phyloP scores from a whole-genome alignment of 1,140 invertebrate species.

The Lepidurus arcticus region DNA sequence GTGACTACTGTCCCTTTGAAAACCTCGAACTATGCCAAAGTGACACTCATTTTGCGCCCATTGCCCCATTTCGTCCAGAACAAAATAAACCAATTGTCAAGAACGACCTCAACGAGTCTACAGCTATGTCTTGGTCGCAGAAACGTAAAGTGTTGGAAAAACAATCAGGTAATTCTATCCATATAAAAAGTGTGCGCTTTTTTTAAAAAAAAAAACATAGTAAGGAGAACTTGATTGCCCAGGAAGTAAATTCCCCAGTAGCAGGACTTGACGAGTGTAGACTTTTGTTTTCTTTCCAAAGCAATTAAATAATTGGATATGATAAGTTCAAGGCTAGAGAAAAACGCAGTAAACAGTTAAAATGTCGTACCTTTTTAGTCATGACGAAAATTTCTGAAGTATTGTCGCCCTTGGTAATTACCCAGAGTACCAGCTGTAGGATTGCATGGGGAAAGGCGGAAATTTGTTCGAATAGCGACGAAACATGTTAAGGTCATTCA shows the following conservation, averaged over 20 bases:
- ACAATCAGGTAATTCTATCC: not conserved
- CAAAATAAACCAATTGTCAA: not conserved
- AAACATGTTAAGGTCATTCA: not conserved
- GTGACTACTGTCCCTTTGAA: constrained; percentile 18
- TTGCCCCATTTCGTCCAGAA: not conserved
- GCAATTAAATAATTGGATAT: not conserved
- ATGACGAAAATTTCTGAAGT: not conserved
- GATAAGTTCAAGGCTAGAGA: not conserved
- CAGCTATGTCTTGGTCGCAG: not conserved
- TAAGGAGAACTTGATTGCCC: not conserved
- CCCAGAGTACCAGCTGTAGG: not conserved
- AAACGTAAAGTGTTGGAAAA: not conserved
- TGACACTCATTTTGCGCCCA: not conserved
- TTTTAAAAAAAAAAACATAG: not conserved
- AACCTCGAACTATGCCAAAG: constrained; percentile 2
- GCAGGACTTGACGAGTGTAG: not conserved
- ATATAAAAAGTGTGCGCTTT: not conserved
- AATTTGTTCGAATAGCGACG: not conserved
- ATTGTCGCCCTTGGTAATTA: constrained; percentile 18
- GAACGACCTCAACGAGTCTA: not conserved
- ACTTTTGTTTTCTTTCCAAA: no score
- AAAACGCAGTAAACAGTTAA: not conserved
- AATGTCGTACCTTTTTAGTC: not conserved
- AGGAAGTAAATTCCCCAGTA: not conserved
- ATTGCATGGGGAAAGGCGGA: not conserved